Evolutionary conservation across 2,113 vertebrate genomes (phyloP).

Genomic region (Tringa solitaria): DNA sequence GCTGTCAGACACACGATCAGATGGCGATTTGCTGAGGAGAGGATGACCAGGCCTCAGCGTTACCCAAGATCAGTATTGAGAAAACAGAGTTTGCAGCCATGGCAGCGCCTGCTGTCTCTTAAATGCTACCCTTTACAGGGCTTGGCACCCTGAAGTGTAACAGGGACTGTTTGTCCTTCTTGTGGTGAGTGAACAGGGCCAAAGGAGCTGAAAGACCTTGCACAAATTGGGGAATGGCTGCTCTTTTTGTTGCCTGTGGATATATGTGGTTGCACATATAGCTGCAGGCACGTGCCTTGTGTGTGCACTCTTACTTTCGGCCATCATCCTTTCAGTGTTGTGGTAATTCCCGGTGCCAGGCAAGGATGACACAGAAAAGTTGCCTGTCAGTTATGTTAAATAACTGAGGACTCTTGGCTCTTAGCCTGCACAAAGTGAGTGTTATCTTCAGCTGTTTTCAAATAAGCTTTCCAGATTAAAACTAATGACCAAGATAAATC

Average conservation of each 20-base stretch:
- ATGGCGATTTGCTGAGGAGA: not conserved
- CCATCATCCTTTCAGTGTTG: not conserved
- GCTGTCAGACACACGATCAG: not conserved
- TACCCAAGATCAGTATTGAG: constrained; percentile 8
- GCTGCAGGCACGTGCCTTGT: rapidly evolving
- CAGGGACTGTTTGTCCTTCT: not conserved
- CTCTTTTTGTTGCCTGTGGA: not conserved
- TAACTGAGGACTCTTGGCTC: not conserved
- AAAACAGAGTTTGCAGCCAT: constrained; percentile 62
- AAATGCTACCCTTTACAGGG: not conserved
- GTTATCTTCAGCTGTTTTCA: constrained; percentile 2
- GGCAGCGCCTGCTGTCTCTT: not conserved
- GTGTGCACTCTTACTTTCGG: rapidly evolving
- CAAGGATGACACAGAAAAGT: not conserved
- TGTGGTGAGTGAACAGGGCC: not conserved
- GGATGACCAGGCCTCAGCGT: not conserved
- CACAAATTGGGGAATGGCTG: not conserved
- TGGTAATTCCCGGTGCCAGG: not conserved
- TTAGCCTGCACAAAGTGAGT: not conserved
- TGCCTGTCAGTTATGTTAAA: not conserved
- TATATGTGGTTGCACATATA: not conserved
- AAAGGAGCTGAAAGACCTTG: not conserved
- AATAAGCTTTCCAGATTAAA: not conserved
- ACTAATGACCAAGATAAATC: not conserved
- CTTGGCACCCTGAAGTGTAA: not conserved